Evolutionary conservation across 2,888 invertebrate species (phyloP), one percentile per base, ranked within the genome.

Genomic region (Gymnoscelis rufifasciata): DNA sequence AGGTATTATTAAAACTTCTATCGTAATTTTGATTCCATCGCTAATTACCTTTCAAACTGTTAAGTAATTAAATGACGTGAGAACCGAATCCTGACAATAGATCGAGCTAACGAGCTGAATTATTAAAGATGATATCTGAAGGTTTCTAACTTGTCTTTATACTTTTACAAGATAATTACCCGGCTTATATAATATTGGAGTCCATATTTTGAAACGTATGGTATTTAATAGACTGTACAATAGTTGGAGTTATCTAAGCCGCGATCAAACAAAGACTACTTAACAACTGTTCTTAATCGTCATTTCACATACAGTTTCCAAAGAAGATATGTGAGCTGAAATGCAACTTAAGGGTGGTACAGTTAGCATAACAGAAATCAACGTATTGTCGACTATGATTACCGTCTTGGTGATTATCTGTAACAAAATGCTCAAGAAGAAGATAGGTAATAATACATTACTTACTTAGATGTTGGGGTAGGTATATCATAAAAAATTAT

Each of bases 251-350:
- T 87, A 87, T 87, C 86, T 56, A 47, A 47, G 45, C 55, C 50
- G 50, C 61, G 68, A 88, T 87, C 84, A 65, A 83, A 88, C 88
- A 88, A 88, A 86, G 79, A 79, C 84, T 83, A 83, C 84, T 83
- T 83, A 43, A 75, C 78, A 84, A 83, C 83, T 82, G 87, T 87
- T 83, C 76, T 84, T 87, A 86, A 86, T 87, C 84, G 79, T 78
- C 83, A 83, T 87, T 88, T 87, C 87, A 83, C 83, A 84, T 84
- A 83, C 82, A 68, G 77, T 81, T 79, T 81, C 82, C 68, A 42
- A 74, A 77, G 73, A 68, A 75, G 71, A 68, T 68, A 66, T 64
- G 70, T 68, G 66, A 71, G 73, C 71, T 75, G 66, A 69, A 64
- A 75, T 78, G 78, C 79, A 72, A 68, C 40, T 36, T 44, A 43